Base-by-base conservation (phyloP, 2,888 invertebrate species). In the Trichacis sp. region DNA sequence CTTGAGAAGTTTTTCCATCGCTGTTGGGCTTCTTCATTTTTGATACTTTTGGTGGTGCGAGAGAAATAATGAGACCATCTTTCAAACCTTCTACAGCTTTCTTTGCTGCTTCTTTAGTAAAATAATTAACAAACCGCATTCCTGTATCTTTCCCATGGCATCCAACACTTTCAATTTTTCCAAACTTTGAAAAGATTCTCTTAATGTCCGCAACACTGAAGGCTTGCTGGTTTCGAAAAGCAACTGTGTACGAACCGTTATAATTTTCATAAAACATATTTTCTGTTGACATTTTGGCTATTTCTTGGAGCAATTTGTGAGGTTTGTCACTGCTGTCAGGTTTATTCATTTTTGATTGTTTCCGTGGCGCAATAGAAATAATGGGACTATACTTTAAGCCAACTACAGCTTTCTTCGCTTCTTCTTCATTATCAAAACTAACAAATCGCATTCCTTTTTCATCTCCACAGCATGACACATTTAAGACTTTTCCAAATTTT, bases 371-470 rank as follows among this genome's bases (percentile, higher is more conserved):
- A 9, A 64, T 43, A 0, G 33, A 19, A 5, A 65, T 58, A 1
- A 43, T 9, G 0, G 12, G 19, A 14, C 62, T 19, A 14, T 43
- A 15, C 8, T 58, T 40, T 1, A 69, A 33, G 1, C 65, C 56
- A 5, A 55, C 36, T n/a, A 70, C 54, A 12, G 70, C 72, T 0
- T 36, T 53, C 8, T 60, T 54, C 2, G 48, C 61, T 8, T 76
- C 74, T 1, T 74, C 61, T 33, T 56, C 2, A 1, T 40, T 52
- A 24, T 2, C 12, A 58, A 62, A 81, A 6, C 38, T 65, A 0
- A 82, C 66, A 52, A 79, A 80, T 15, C 73, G 68, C 8, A 73
- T 64, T 6, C 77, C 78, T 17, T 20, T 42, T 17, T 61, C 47
- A 43, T 74, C 65, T 1, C 75, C 76, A 12, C 69, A 50, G 29